Evolutionary conservation across 2,113 vertebrate genomes (phyloP), one percentile per base, ranked within the genome.

Genomic region (Ardeotis arabs): DNA sequence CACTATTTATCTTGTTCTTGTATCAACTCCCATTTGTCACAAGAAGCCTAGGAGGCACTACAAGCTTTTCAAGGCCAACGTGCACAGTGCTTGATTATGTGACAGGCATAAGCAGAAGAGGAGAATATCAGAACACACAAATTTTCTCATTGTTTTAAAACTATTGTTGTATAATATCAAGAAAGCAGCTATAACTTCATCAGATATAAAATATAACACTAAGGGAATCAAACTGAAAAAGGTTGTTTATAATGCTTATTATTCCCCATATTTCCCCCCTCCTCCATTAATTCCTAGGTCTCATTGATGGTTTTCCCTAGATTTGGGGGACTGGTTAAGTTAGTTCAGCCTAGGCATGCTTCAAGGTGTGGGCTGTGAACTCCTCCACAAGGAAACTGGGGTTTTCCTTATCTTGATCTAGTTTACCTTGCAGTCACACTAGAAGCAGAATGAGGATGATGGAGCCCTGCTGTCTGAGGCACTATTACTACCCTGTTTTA

Each of bases 11-110:
- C 78, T 87, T 89, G 49, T 25, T 93, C 89, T 79, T 89, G 39
- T 87, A 87, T 94, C 78, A 93, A 93, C 70, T 96, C 74, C 84
- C 58, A 68, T 84, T 92, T 95, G 78, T 76, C 70, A 91, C 89
- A 81, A 64, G 84, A 70, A 89, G 67, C 59, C 44, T 82, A 85
- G 87, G 81, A 96, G 87, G 87, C 84, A 94, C 78, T 35, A 49
- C 56, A 89, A 72, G 74, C 52, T 79, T 67, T 93, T 63, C 83
- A 82, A 93, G 87, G 69, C 79, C 77, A 91, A 21, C 10, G 9
- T 3, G 6, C 28, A 31, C 12, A 4, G 28, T 10, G 19, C 29
- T 28, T 28, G 14, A 28, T 56, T 60, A 75, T 0, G 0, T 6
- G 50, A 76, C 41, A 73, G 14, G 37, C 12, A 18, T 18, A n/a